Conservation (phyloP, 2,797 vertebrate genomes). For the Hylomyscus alleni region DNA sequence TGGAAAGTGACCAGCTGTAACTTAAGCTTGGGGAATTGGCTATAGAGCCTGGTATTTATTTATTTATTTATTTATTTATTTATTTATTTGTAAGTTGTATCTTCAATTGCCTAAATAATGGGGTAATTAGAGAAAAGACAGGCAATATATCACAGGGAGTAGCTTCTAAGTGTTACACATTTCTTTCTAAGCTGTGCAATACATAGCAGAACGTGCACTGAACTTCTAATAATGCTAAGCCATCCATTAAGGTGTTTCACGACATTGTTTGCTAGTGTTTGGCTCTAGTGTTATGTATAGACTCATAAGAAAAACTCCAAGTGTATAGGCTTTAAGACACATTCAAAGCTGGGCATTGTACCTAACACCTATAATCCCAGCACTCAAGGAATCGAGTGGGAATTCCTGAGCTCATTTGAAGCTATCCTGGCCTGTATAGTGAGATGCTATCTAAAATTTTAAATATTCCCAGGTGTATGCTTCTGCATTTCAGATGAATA, state of each 20-base stretch:
- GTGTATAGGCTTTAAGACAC: neutral
- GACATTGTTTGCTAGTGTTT: neutral
- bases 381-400: neutral
- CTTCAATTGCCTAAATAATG: constrained; percentile 25
- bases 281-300: neutral
- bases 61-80: constrained; percentile 56
- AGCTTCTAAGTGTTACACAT: constrained; percentile 31
- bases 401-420: neutral
- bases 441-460: neutral
- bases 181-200: constrained; percentile 28
- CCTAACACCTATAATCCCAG: neutral
- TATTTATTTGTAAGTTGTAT: neutral
- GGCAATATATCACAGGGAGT: constrained; percentile 6
- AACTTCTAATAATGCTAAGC: constrained; percentile 7
- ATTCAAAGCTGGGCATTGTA: neutral
- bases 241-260: neutral
- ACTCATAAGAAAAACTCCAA: neutral
- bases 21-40: neutral
- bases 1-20: neutral
- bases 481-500: neutral
- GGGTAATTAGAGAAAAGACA: constrained; percentile 40
- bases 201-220: neutral
- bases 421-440: neutral
- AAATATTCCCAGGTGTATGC: neutral
- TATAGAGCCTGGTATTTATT: neutral